phyloP scores from a whole-genome alignment of 2,888 invertebrate genomes.

The Drosophila eohydei region DNA sequence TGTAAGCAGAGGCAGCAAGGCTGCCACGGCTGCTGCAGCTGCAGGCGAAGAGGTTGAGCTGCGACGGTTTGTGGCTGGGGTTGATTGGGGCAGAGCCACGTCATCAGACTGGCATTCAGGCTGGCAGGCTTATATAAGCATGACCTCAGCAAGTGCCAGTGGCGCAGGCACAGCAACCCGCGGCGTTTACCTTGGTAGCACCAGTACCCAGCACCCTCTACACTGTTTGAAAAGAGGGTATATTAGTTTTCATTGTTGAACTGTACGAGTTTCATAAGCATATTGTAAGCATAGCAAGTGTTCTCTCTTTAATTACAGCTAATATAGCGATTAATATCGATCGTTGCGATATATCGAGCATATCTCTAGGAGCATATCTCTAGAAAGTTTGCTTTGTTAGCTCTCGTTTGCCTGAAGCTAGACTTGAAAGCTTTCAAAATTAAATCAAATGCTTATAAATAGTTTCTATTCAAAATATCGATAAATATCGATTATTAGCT shows the following conservation, averaged over 20 bases:
- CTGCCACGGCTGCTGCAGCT: slow-evolving; percentile 16
- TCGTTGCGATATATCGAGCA: neutral
- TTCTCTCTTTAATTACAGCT: neutral
- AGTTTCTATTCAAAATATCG: neutral
- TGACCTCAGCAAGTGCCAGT: slow-evolving; percentile 62
- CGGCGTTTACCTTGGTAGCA: slow-evolving; percentile 34
- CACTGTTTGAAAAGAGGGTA: neutral
- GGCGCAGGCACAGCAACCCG: slow-evolving; percentile 5
- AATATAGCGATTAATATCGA: neutral
- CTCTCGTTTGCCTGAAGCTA: too few relatives aligned
- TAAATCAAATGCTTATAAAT: too few relatives aligned
- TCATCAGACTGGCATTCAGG: slow-evolving; percentile 32
- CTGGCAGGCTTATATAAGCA: slow-evolving; percentile 64
- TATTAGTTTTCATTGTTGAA: neutral
- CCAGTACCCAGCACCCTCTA: neutral
- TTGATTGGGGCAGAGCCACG: slow-evolving; percentile 20
- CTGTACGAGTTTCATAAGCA: neutral
- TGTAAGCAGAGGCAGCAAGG: slow-evolving; percentile 8
- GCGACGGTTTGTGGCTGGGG: neutral
- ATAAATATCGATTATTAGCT: neutral
- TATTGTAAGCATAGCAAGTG: neutral
- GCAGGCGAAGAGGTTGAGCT: neutral
- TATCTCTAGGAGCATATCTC: neutral
- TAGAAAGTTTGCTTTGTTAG: neutral
- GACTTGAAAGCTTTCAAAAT: too few relatives aligned